Percentiles rank a stretch among this genome's conserved stretches.
These are phyloP conservation scores for Myxocyprinus asiaticus DNA, from an alignment of 2,113 vertebrate species.

Conservation along the genomic window DNA sequence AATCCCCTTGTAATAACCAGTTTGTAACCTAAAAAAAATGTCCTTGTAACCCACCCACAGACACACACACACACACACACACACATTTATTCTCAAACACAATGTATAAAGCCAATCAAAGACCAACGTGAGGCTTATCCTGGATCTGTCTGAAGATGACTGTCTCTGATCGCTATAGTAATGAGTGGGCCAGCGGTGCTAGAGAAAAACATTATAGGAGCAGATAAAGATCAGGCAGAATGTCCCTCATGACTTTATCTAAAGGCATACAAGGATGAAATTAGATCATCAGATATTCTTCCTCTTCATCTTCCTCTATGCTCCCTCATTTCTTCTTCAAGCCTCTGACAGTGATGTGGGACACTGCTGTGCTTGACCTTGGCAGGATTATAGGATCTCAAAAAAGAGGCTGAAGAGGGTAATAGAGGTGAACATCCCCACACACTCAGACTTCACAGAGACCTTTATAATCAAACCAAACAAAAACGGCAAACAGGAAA, in stretches of 20 bases:
- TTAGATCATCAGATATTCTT: constrained; percentile 33
- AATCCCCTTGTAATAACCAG: too few species aligned
- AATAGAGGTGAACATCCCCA: constrained; percentile 22
- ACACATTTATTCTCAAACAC: background rate
- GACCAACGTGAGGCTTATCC: constrained; percentile 37
- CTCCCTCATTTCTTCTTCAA: background rate
- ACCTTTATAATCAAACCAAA: background rate
- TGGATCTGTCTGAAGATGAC: constrained; percentile 40
- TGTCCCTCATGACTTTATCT: constrained; percentile 41
- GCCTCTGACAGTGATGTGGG: background rate
- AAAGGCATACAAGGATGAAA: constrained; percentile 17
- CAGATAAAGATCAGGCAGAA: constrained; percentile 34
- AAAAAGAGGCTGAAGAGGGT: constrained; percentile 1
- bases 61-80: background rate
- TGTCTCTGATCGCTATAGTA: constrained; percentile 39
- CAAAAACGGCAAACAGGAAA: background rate
- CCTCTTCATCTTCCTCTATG: constrained; percentile 9
- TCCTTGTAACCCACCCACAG: too few species aligned
- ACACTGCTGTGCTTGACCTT: background rate
- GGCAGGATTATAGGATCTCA: constrained; percentile 9
- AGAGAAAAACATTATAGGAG: constrained; percentile 15
- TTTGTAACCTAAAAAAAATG: too few species aligned
- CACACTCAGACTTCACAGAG: background rate
- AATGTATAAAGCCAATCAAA: background rate
- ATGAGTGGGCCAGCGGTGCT: background rate